These are phyloP conservation scores for Actenoides hombroni DNA, from an alignment of 2,113 vertebrate species.

Conservation along the genomic window DNA sequence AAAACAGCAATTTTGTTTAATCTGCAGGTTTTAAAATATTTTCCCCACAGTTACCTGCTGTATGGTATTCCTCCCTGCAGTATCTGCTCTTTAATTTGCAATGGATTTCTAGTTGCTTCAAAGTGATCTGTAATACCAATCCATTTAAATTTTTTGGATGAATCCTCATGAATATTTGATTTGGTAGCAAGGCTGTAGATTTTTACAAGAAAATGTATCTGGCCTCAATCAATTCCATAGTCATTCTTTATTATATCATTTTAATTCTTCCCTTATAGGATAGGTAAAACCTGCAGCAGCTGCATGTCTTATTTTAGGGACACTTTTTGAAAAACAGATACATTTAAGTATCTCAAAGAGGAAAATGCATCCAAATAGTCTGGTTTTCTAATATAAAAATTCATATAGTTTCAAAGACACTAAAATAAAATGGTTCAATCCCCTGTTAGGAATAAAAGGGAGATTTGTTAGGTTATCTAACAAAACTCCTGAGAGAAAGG, in stretches of 20 bases:
- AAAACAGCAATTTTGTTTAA: constrained; percentile 56
- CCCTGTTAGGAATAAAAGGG: neutral
- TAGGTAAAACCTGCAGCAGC: neutral
- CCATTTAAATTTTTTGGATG: constrained; percentile 1
- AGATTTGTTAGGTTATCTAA: neutral
- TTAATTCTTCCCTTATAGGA: neutral
- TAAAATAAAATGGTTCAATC: neutral
- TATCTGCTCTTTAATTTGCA: constrained; percentile 5
- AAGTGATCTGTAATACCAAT: neutral
- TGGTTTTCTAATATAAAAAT: neutral
- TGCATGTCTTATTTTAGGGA: neutral
- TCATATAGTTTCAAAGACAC: neutral
- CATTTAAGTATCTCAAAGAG: neutral
- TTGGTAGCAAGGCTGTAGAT: neutral
- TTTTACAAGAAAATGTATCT: neutral
- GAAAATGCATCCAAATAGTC: neutral
- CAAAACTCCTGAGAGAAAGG: neutral
- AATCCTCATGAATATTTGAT: neutral
- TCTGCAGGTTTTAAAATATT: constrained; percentile 34
- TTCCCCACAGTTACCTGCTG: constrained; percentile 21
- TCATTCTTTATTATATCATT: neutral
- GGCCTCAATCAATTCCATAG: neutral
- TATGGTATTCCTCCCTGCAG: neutral
- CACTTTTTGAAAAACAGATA: neutral
- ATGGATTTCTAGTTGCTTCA: neutral